These are phyloP conservation scores for Epizoanthus rinbou DNA, from an alignment of 92 coral and sea anemone genomes.

Conservation along the genomic window DNA sequence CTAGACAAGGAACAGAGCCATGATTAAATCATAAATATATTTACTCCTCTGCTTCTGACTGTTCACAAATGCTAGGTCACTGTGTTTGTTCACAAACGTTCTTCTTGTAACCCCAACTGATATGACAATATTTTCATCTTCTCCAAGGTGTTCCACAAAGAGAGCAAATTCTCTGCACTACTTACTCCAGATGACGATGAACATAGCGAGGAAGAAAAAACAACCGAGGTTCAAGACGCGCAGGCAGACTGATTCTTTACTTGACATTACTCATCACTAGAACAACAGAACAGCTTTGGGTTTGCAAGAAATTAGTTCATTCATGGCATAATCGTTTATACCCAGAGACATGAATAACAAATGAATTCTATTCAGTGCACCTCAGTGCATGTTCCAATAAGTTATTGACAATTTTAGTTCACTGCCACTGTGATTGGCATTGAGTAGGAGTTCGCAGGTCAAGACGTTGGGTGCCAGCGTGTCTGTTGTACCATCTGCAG, in stretches of 20 bases:
- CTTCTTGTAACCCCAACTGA: no score
- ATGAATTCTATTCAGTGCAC: slow-evolving; percentile 36
- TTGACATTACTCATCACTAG: not conserved
- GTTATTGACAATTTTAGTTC: slow-evolving; percentile 24
- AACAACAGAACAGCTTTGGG: not conserved
- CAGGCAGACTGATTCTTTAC: slow-evolving; percentile 3
- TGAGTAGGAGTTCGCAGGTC: no score
- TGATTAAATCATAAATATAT: no score
- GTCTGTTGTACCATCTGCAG: no score
- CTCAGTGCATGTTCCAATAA: slow-evolving; percentile 26
- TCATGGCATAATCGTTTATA: slow-evolving; percentile 25
- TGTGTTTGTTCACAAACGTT: no score
- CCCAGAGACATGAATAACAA: not conserved
- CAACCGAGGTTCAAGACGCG: not conserved
- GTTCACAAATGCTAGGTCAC: no score
- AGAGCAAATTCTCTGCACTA: slow-evolving; percentile 89
- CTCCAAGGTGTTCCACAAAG: slow-evolving; percentile 82
- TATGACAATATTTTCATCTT: not conserved
- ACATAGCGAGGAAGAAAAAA: slow-evolving; percentile 45
- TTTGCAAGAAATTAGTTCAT: not conserved
- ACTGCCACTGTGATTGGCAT: no score
- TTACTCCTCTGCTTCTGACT: no score
- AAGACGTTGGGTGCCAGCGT: no score
- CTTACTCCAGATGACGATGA: slow-evolving; percentile 71
- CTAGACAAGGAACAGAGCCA: no score